Percentiles rank a stretch among this genome's conserved stretches.
phyloP scores from a whole-genome alignment of 35 echinoderm and acorn worm species.

The Chiridota heheva region DNA sequence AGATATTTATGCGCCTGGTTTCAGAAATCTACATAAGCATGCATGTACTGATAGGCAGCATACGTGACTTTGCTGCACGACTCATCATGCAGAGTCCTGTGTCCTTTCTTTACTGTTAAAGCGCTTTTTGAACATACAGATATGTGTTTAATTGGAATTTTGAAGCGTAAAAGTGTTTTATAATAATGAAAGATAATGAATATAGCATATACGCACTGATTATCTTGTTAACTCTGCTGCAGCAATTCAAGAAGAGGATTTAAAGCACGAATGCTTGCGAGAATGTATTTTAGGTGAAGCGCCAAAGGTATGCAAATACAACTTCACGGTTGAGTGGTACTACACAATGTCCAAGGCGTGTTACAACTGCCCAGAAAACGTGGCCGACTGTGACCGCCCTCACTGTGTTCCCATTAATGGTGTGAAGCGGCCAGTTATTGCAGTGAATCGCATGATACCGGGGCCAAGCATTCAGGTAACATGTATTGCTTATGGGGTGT shows the following conservation, averaged over 20 bases:
- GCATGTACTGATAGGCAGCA: no score
- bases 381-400: slow-evolving; percentile 50
- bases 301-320: slow-evolving; percentile 44
- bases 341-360: slow-evolving; percentile 85
- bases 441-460: slow-evolving; percentile 68
- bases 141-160: no score
- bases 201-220: no score
- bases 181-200: no score
- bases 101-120: no score
- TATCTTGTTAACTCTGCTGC: no score
- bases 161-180: no score
- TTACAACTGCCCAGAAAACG: slow-evolving; percentile 61
- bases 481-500: background rate
- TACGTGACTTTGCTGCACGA: no score
- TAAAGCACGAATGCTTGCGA: slow-evolving; percentile 48
- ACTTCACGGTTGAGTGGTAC: slow-evolving; percentile 80
- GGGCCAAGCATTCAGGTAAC: slow-evolving; percentile 73
- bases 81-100: no score
- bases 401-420: slow-evolving; percentile 76
- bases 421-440: slow-evolving; percentile 51
- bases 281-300: slow-evolving; percentile 40
- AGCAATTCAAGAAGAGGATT: slow-evolving; percentile 15
- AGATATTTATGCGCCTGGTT: no score
- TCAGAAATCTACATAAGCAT: no score
- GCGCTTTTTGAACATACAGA: no score